These are phyloP conservation scores for Thecocarcelia acutangulata DNA, from an alignment of 2,888 invertebrate species.

Conservation along the genomic window DNA sequence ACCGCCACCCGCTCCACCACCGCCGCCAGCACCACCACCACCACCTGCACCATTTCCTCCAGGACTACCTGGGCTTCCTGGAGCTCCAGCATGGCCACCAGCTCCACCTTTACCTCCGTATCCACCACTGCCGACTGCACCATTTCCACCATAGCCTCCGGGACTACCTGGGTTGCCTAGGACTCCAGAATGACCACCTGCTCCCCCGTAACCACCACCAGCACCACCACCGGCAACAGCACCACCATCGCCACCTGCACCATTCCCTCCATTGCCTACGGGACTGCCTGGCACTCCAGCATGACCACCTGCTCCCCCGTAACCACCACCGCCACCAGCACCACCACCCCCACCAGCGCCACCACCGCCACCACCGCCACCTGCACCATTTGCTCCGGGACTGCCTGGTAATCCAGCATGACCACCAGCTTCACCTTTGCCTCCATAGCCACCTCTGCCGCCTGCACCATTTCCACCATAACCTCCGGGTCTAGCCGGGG, in stretches of 20 bases:
- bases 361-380: background rate
- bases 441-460: conserved; percentile 27
- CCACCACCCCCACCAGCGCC: conserved; percentile 11
- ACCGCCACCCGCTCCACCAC: conserved; percentile 20
- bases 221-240: background rate
- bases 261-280: conserved; percentile 30
- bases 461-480: background rate
- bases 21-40: conserved; percentile 4
- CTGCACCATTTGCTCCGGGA: too few relatives aligned
- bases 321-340: background rate
- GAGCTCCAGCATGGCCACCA: conserved; percentile 26
- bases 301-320: background rate
- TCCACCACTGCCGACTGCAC: conserved; percentile 5
- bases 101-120: conserved; percentile 35
- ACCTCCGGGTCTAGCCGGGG: conserved; percentile 49
- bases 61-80: conserved; percentile 7
- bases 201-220: conserved; percentile 10
- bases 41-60: conserved; percentile 5
- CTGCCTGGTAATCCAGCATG: background rate
- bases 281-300: background rate
- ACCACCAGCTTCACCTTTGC: background rate
- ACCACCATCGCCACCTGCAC: background rate
- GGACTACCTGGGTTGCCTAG: too few relatives aligned
- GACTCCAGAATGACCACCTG: background rate
- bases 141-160: too few relatives aligned